Evolutionary conservation across 2,797 vertebrate species (phyloP), one percentile per base, ranked within the genome.

Genomic region (Coilia nasus): DNA sequence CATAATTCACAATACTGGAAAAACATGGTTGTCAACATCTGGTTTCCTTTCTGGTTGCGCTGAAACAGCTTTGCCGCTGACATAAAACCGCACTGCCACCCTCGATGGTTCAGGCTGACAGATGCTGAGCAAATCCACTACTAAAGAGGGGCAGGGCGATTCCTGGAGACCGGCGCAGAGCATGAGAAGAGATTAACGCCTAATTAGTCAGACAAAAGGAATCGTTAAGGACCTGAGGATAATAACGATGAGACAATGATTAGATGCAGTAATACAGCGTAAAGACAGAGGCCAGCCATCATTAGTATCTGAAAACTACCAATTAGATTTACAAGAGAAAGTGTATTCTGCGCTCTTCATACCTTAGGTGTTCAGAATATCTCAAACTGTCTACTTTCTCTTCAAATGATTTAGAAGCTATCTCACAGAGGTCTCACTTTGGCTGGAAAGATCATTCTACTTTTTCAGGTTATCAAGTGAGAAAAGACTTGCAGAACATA

Each of bases 401-500:
- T 15, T 35, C 67, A 71, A 71, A 71, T 15, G 12, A 71, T 71
- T 31, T 19, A n/a, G 25, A 71, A 71, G 9, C 9, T 25, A 71
- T 31, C 28, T 35, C 28, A 71, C 64, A 31, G 64, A 71, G 28
- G 64, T 71, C 2, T 41, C 5, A 41, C 64, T 35, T 84, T 23
- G 46, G 83, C 60, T 85, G 50, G 56, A 85, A 35, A 83, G 44
- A 14, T 81, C 56, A 83, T 83, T 80, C 12, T n/a, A 78, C 82
- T 83, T 87, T 90, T 88, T 87, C 71, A 41, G 35, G 35, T 44
- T 21, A 87, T 84, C 81, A 87, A 87, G 85, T 86, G 84, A 85
- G 88, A 87, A 84, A 88, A 89, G 84, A 87, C 95, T 96, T 95
- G 95, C 94, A 94, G 94, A 96, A 95, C 94, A 96, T 96, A 95